phyloP scores from a whole-genome alignment of 2,797 vertebrate genomes.

The Hyperoplus lanceolatus region DNA sequence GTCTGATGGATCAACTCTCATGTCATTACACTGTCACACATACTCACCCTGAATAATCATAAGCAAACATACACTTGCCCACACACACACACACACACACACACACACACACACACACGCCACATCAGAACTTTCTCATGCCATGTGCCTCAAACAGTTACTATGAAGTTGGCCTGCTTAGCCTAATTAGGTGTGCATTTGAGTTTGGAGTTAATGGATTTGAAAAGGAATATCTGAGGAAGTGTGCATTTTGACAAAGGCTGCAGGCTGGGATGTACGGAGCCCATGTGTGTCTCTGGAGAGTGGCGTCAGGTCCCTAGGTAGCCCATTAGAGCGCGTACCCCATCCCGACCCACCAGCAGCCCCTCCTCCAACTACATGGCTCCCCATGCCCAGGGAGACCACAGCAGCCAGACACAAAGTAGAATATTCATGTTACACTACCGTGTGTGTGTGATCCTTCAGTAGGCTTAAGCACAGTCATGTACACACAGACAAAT shows the following conservation, averaged over 20 bases:
- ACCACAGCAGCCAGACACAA: slow-evolving; percentile 68
- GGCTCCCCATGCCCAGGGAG: slow-evolving; percentile 70
- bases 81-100: slow-evolving; percentile 26
- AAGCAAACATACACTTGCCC: slow-evolving; percentile 41
- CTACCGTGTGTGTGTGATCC: slow-evolving; percentile 64
- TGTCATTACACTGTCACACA: slow-evolving; percentile 30
- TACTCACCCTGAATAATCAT: slow-evolving; percentile 15
- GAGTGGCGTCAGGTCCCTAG: slow-evolving; percentile 80
- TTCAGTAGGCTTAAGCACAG: slow-evolving; percentile 51
- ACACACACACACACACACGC: slow-evolving; percentile 3
- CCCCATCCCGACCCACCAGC: slow-evolving; percentile 58
- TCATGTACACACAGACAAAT: slow-evolving; percentile 36
- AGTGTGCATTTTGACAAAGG: slow-evolving; percentile 83
- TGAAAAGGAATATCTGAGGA: slow-evolving; percentile 88
- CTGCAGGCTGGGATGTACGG: slow-evolving; percentile 71
- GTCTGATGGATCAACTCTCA: slow-evolving; percentile 3
- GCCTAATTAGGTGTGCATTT: slow-evolving; percentile 83
- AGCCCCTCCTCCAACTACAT: slow-evolving; percentile 55
- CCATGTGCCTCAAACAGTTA: slow-evolving; percentile 47
- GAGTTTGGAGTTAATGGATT: slow-evolving; percentile 84
- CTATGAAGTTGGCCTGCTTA: slow-evolving; percentile 73
- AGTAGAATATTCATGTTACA: slow-evolving; percentile 83
- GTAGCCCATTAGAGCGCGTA: slow-evolving; percentile 84
- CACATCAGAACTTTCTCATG: slow-evolving; percentile 57
- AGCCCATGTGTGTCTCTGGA: slow-evolving; percentile 77